These are phyloP conservation scores for Apostichopus leukothele DNA, from an alignment of 53 echinoderm and acorn worm species.

Conservation along the genomic window DNA sequence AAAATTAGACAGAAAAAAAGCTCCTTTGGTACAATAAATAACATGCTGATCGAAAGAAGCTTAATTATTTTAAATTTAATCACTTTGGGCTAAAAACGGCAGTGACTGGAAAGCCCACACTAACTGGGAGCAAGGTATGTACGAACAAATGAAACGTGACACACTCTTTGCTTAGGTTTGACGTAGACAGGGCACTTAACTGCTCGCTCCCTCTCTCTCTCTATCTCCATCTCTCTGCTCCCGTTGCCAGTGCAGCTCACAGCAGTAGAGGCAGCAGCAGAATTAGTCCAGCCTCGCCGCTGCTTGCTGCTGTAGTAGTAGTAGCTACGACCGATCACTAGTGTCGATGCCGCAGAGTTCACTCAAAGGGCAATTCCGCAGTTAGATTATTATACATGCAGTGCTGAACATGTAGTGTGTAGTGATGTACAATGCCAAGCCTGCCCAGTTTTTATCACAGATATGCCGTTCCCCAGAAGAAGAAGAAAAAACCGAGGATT, in stretches of 20 bases:
- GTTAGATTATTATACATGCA: no score
- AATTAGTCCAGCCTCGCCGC: conserved; percentile 9
- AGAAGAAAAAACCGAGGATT: no score
- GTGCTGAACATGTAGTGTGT: no score
- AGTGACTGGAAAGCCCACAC: conserved; percentile 36
- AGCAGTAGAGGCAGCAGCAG: not conserved
- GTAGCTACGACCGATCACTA: no score
- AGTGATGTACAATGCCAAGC: no score
- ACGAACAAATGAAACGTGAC: conserved; percentile 27
- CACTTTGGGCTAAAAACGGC: conserved; percentile 41
- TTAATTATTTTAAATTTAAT: conserved; percentile 46
- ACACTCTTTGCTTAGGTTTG: conserved; percentile 45
- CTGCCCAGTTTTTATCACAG: no score
- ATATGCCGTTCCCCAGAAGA: no score
- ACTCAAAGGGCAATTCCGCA: conserved; percentile 17
- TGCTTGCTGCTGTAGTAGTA: not conserved
- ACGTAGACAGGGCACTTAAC: conserved; percentile 43
- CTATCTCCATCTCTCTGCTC: not conserved
- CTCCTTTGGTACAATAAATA: conserved; percentile 28
- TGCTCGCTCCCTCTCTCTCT: not conserved
- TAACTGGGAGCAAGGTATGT: conserved; percentile 24
- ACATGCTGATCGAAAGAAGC: conserved; percentile 21
- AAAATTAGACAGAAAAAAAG: no score
- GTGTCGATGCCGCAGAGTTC: not conserved
- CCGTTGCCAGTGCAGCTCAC: conserved; percentile 4